Percentiles rank a stretch among this genome's conserved stretches.
Evolutionary conservation across 2,888 invertebrate genomes (phyloP).

Genomic region (Macrosiphum euphorbiae): DNA sequence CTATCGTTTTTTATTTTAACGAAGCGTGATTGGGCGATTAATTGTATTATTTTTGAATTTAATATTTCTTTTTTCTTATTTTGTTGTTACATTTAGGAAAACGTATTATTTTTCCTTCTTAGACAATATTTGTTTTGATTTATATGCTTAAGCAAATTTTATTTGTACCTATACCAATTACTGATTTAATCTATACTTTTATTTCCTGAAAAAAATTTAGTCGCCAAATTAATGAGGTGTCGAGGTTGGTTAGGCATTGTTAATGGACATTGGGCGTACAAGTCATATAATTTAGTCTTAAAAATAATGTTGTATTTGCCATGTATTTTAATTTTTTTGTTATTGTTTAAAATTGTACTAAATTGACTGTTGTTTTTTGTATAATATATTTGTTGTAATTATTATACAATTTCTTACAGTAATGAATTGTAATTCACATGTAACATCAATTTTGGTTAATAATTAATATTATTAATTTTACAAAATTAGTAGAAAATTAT

Average conservation of each 20-base stretch:
- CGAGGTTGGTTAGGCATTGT: background rate
- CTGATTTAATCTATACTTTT: background rate
- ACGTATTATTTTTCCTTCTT: background rate
- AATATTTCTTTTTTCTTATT: background rate
- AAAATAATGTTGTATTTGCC: background rate
- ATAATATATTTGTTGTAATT: background rate
- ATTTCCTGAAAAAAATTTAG: background rate
- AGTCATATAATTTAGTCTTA: background rate
- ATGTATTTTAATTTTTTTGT: background rate
- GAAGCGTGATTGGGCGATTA: background rate
- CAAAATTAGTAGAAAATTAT: background rate
- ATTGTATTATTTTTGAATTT: background rate
- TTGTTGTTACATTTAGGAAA: background rate
- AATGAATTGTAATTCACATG: background rate
- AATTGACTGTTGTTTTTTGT: background rate
- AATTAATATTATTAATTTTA: background rate
- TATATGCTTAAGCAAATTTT: background rate
- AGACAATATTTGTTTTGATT: background rate
- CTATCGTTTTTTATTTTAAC: background rate
- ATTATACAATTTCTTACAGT: background rate
- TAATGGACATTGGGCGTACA: background rate
- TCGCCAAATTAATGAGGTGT: background rate
- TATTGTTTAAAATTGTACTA: background rate
- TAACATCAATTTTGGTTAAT: background rate
- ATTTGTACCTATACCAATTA: background rate